A percentile compares a stretch with the other conserved stretches of the same genome.
phyloP scores from a whole-genome alignment of 1,140 invertebrate species.

The Aricia agestis region DNA sequence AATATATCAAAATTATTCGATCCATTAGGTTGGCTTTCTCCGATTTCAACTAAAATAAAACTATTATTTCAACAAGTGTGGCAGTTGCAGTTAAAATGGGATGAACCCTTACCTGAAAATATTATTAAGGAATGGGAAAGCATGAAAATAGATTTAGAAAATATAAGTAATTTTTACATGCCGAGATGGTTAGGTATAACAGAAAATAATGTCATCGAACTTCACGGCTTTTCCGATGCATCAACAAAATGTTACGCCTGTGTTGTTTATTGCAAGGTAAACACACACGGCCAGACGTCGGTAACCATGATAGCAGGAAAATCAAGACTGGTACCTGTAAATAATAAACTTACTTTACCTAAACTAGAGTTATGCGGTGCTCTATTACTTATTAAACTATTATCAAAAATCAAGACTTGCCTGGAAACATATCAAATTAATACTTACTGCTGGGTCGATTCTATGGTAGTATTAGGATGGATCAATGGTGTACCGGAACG shows the following conservation, averaged over 20 bases:
- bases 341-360: constrained; percentile 18
- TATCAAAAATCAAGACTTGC: constrained; percentile 25
- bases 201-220: no score
- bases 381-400: constrained; percentile 21
- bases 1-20: no score
- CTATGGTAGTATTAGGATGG: constrained; percentile 31
- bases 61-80: no score
- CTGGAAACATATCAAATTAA: constrained; percentile 22
- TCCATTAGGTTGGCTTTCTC: no score
- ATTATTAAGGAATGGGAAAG: no score
- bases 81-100: no score
- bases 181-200: no score
- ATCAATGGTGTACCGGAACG: constrained; percentile 22
- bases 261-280: constrained; percentile 25
- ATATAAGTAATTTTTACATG: no score
- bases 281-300: not conserved
- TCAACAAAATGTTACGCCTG: constrained; percentile 21
- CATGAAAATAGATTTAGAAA: no score
- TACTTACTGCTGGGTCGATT: constrained; percentile 25
- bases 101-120: no score
- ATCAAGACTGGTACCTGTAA: constrained; percentile 21
- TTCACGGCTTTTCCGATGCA: not conserved
- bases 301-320: constrained; percentile 23
- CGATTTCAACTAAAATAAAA: no score
- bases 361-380: constrained; percentile 25